Evolutionary conservation across 1,140 invertebrate species (phyloP).

Genomic region (Tetragonula clypearis): DNA sequence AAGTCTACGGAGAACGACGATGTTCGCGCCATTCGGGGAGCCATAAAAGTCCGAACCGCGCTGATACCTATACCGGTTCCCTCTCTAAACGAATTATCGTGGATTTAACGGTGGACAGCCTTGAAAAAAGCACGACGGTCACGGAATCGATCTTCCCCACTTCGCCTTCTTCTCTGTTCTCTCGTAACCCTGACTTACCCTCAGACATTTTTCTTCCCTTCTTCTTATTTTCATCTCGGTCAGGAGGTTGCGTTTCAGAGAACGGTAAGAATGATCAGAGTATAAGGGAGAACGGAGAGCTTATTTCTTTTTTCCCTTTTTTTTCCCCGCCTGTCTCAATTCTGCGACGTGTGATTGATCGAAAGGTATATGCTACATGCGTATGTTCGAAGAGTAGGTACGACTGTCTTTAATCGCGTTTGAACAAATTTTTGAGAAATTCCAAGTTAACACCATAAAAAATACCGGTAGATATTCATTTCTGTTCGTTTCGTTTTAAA

Average conservation of each 20-base stretch:
- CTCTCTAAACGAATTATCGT: slow-evolving; percentile 62
- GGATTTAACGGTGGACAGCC: slow-evolving; percentile 56
- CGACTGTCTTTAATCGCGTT: background rate
- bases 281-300: background rate
- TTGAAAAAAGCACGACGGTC: slow-evolving; percentile 61
- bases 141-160: slow-evolving; percentile 53
- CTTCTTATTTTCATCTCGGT: background rate
- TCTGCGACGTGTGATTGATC: background rate
- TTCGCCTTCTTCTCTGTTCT: background rate
- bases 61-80: slow-evolving; percentile 30
- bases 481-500: no score
- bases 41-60: slow-evolving; percentile 59
- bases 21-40: slow-evolving; percentile 39
- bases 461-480: no score
- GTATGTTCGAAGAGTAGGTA: background rate
- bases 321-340: background rate
- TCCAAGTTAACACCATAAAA: no score
- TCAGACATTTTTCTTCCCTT: no score
- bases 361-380: background rate
- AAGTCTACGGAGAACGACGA: slow-evolving; percentile 26
- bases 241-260: background rate
- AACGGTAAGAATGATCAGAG: background rate
- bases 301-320: background rate
- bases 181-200: background rate
- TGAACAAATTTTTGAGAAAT: background rate